These are phyloP conservation scores for Cliona cf. orientalis DNA, from an alignment of 37 sponge, comb jelly and placozoan species.

Conservation along the genomic window DNA sequence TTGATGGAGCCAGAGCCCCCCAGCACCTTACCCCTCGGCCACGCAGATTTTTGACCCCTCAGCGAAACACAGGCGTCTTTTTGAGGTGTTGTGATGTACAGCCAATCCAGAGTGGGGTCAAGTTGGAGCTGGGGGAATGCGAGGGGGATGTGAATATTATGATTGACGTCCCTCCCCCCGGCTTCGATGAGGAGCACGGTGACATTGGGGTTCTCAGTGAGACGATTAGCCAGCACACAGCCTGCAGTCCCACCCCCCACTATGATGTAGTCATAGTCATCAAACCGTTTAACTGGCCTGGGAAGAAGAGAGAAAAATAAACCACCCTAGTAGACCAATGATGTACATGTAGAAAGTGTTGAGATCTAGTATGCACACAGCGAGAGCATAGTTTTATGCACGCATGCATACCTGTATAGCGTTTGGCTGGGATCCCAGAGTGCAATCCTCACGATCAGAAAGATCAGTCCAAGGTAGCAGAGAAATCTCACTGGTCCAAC, in stretches of 20 bases:
- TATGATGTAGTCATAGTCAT: constrained; percentile 76
- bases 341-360: background rate
- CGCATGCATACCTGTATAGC: constrained; percentile 9
- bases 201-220: constrained; percentile 75
- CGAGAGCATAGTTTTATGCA: background rate
- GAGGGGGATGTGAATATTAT: constrained; percentile 47
- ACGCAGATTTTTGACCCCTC: constrained; percentile 22
- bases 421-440: constrained; percentile 7
- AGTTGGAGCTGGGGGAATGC: constrained; percentile 28
- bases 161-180: constrained; percentile 61
- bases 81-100: constrained; percentile 71
- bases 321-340: background rate
- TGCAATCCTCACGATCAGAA: background rate
- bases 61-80: constrained; percentile 35
- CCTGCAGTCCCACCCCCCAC: constrained; percentile 92
- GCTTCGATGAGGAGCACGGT: constrained; percentile 84
- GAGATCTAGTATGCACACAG: background rate
- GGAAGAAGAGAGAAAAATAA: background rate
- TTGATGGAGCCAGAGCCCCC: constrained; percentile 88
- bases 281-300: constrained; percentile 4
- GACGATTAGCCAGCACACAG: constrained; percentile 85
- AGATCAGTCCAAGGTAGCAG: background rate
- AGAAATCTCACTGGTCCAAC: background rate
- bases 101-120: constrained; percentile 68
- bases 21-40: constrained; percentile 79